phyloP scores from a whole-genome alignment of 2,797 vertebrate genomes.

The Chaetodon trifasciatus region DNA sequence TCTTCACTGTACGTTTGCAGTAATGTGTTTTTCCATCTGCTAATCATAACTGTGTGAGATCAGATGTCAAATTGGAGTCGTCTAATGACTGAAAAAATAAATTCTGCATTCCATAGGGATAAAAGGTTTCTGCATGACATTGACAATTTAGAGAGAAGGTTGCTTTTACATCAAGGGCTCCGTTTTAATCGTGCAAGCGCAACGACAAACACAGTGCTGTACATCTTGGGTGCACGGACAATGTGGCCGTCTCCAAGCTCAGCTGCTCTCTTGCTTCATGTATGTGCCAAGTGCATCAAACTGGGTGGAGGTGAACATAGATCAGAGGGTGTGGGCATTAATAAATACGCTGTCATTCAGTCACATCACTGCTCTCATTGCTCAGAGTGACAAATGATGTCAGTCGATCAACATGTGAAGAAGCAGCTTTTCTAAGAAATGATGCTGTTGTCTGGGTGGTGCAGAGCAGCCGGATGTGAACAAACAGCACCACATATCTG shows the following conservation, averaged over 20 bases:
- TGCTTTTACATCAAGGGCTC: background rate
- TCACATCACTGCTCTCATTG: background rate
- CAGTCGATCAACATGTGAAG: background rate
- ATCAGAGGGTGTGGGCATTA: background rate
- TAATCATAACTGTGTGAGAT: background rate
- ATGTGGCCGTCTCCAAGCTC: too few species aligned
- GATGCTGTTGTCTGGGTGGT: background rate
- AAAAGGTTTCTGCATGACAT: constrained; percentile 52
- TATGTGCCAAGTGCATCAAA: background rate
- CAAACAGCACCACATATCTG: background rate
- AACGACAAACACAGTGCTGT: background rate
- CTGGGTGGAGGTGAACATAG: background rate
- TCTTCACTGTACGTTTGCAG: constrained; percentile 8
- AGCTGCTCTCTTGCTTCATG: background rate
- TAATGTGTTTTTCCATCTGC: constrained; percentile 2
- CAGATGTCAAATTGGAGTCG: background rate
- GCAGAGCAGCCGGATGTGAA: too few species aligned
- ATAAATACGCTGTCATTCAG: background rate
- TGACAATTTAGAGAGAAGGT: background rate
- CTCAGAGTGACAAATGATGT: background rate
- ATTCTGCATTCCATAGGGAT: background rate
- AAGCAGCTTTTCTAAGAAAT: background rate
- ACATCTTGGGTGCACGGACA: background rate
- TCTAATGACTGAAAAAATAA: constrained; percentile 1
- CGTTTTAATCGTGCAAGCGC: background rate